These are phyloP conservation scores for Stratiolaelaps scimitus DNA, from an alignment of 1,140 invertebrate genomes.

Conservation along the genomic window DNA sequence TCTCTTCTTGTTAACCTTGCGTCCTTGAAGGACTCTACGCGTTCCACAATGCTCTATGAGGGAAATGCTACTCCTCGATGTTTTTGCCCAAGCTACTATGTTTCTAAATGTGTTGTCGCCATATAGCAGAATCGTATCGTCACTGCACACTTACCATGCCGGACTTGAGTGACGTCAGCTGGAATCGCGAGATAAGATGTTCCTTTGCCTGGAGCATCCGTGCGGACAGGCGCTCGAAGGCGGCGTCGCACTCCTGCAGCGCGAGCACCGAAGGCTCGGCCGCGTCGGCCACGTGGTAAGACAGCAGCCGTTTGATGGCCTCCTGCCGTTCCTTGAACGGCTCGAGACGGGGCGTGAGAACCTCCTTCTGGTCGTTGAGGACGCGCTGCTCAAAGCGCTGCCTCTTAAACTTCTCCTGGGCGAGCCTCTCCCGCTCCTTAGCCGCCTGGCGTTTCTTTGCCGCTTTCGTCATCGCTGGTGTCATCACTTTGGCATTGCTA, in stretches of 20 bases:
- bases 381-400: constrained; percentile 12
- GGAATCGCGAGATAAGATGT: constrained; percentile 5
- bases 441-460: constrained; percentile 19
- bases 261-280: constrained; percentile 16
- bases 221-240: constrained; percentile 16
- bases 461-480: constrained; percentile 7
- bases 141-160: constrained; percentile 25
- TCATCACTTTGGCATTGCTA: too few relatives aligned
- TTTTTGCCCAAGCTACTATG: too few relatives aligned
- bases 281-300: constrained; percentile 12
- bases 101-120: too few relatives aligned
- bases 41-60: too few relatives aligned
- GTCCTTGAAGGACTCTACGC: too few relatives aligned
- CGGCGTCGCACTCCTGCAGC: constrained; percentile 19
- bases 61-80: too few relatives aligned
- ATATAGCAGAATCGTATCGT: too few relatives aligned
- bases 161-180: constrained; percentile 4
- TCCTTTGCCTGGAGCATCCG: background rate
- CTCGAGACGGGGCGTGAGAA: constrained; percentile 9
- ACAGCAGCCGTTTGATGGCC: constrained; percentile 15
- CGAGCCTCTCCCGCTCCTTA: constrained; percentile 25
- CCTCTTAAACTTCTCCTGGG: constrained; percentile 21
- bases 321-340: constrained; percentile 12
- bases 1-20: too few relatives aligned
- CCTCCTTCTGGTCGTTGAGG: background rate